phyloP scores from a whole-genome alignment of 2,797 vertebrate species.

The Clangula hyemalis region DNA sequence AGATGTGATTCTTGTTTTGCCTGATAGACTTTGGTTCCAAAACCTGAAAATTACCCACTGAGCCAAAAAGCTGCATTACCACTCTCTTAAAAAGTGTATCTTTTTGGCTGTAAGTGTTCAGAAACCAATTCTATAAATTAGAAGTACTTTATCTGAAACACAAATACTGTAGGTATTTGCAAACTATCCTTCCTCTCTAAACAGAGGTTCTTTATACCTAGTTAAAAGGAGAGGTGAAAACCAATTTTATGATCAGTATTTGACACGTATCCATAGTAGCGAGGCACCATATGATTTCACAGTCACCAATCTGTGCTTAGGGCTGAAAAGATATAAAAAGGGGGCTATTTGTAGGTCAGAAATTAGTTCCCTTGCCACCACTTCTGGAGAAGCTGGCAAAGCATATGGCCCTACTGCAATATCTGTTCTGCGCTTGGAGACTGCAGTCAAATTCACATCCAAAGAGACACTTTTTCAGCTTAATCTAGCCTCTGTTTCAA shows the following conservation, averaged over 20 bases:
- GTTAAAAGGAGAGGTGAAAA: not conserved
- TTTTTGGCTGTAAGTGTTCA: not conserved
- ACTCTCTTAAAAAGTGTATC: not conserved
- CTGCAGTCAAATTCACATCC: slow-evolving; percentile 15
- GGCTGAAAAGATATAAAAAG: not conserved
- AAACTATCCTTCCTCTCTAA: not conserved
- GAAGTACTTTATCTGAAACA: not conserved
- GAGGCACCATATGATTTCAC: not conserved
- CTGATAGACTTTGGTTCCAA: not conserved
- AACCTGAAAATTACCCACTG: not conserved
- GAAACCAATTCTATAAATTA: not conserved
- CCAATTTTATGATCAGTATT: not conserved
- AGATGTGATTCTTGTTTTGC: not conserved
- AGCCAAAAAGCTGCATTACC: not conserved
- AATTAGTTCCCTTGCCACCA: slow-evolving; percentile 18
- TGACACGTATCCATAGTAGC: not conserved
- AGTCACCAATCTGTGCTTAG: not conserved
- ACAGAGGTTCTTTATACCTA: not conserved
- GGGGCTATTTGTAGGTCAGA: slow-evolving; percentile 1
- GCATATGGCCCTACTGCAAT: not conserved
- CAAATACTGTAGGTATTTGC: not conserved
- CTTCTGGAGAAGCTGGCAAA: slow-evolving; percentile 27
- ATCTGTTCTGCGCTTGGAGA: not conserved
- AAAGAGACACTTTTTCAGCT: not conserved
- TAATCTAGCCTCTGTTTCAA: not conserved